A percentile compares a stretch with the other conserved stretches of the same genome.
phyloP scores from a whole-genome alignment of 2,888 invertebrate species.

The Caradrina kadenii region DNA sequence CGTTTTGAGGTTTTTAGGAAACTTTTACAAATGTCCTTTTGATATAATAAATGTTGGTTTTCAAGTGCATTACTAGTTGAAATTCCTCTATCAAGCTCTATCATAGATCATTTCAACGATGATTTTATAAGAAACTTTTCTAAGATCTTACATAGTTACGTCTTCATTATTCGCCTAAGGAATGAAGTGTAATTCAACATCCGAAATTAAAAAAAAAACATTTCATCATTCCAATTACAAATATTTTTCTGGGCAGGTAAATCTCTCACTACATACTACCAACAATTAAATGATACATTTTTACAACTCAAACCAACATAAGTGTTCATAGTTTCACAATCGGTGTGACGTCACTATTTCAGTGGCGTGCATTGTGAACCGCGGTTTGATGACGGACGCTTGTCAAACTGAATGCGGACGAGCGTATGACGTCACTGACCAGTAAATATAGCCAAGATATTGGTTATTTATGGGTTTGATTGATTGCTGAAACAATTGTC shows the following conservation, averaged over 20 bases:
- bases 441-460: slow-evolving; percentile 64
- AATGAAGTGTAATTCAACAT: neutral
- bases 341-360: slow-evolving; percentile 52
- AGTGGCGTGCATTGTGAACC: slow-evolving; percentile 37
- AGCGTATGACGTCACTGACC: slow-evolving; percentile 49
- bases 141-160: neutral
- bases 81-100: neutral
- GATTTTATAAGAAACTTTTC: neutral
- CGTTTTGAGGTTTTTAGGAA: slow-evolving; percentile 47
- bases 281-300: slow-evolving; percentile 31
- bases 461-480: slow-evolving; percentile 63
- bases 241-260: neutral
- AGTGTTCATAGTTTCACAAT: slow-evolving; percentile 54
- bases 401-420: slow-evolving; percentile 56
- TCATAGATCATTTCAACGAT: neutral
- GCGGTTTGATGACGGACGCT: slow-evolving; percentile 57
- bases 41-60: neutral
- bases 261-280: neutral
- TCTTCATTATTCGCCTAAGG: neutral
- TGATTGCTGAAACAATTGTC: slow-evolving; percentile 60
- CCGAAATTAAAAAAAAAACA: neutral
- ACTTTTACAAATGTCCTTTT: slow-evolving; percentile 13
- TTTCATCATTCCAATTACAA: too few relatives aligned
- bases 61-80: neutral
- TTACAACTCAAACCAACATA: slow-evolving; percentile 44